Evolutionary conservation across 2,888 invertebrate species (phyloP).

Genomic region (Cantharis flavilabris): DNA sequence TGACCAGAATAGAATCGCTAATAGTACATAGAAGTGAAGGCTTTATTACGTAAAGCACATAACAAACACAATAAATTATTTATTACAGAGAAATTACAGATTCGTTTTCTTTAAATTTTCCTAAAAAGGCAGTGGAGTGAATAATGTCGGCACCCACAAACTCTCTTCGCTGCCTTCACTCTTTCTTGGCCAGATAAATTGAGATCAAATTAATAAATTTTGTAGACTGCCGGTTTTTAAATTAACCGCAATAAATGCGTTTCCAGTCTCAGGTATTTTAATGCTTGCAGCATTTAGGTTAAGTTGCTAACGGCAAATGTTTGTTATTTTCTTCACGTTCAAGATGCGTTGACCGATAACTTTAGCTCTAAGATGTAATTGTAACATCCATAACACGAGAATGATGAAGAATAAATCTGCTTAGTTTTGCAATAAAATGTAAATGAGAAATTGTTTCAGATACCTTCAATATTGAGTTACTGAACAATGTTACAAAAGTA

Average conservation of each 20-base stretch:
- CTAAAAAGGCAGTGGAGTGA: not conserved
- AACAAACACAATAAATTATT: not conserved
- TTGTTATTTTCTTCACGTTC: slow-evolving; percentile 6
- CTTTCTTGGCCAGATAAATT: not conserved
- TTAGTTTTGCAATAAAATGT: not conserved
- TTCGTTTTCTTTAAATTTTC: not conserved
- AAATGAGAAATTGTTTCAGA: not conserved
- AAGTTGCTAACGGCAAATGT: slow-evolving; percentile 2
- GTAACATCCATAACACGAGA: not conserved
- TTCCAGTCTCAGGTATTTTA: slow-evolving; percentile 4
- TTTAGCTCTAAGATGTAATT: not conserved
- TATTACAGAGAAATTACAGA: no score
- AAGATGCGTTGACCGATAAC: slow-evolving; percentile 3
- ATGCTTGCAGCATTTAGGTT: slow-evolving; percentile 8
- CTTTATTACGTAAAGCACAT: slow-evolving; percentile 8
- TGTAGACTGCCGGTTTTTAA: slow-evolving; percentile 4
- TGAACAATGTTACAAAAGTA: not conserved
- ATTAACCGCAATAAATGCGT: not conserved
- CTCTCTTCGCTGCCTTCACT: no score
- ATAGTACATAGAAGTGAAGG: not conserved
- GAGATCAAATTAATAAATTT: not conserved
- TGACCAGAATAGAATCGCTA: not conserved
- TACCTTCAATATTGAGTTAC: not conserved
- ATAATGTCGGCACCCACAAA: not conserved
- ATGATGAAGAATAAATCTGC: not conserved